Base-by-base conservation (phyloP, 2,888 invertebrate genomes). In the Trichogramma dendrolimi region DNA sequence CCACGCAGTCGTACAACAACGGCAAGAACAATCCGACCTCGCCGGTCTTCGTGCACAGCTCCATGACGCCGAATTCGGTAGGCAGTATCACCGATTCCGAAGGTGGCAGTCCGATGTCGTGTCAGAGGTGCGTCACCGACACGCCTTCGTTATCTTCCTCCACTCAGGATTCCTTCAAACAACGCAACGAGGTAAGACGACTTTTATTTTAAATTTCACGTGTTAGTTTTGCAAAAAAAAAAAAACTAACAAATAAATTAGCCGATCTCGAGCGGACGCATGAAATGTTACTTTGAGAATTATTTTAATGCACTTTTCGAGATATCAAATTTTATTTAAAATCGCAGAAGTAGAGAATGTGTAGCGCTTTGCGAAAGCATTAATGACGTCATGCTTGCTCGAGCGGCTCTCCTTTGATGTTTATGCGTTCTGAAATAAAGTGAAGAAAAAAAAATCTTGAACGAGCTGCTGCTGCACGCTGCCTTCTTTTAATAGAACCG, bases 1-100 rank as follows among this genome's bases (percentile, higher is more conserved):
- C 76, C n/a, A 71, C 75, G 46, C 73, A 72, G 56, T 68, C 73
- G 59, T 68, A 69, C 11, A 71, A 71, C 27, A 70, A 71, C 63
- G 75, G 73, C 39, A 76, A 75, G 55, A 77, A 76, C 64, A 75
- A 76, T 57, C 77, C 78, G 8, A 76, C 73, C 4, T 78, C 78
- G 6, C 79, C 79, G 10, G 75, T 77, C 0, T 73, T 76, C 3
- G 77, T 78, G 11, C 78, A 78, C 67, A 78, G 79, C 48, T 78
- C 78, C 57, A 75, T 77, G 73, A 76, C 76, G 1, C 74, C 78
- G 1, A 74, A 75, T 14, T 73, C 75, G 52, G 72, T 70, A 5
- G 72, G 68, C 4, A 71, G 71, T 53, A 69, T 71, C 10, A 73
- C 71, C 5, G 76, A 75, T 62, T 71, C 74, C 4, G 78, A 78